Conservation (phyloP, 2,888 invertebrate species). For the Chrysolina oricalcia region DNA sequence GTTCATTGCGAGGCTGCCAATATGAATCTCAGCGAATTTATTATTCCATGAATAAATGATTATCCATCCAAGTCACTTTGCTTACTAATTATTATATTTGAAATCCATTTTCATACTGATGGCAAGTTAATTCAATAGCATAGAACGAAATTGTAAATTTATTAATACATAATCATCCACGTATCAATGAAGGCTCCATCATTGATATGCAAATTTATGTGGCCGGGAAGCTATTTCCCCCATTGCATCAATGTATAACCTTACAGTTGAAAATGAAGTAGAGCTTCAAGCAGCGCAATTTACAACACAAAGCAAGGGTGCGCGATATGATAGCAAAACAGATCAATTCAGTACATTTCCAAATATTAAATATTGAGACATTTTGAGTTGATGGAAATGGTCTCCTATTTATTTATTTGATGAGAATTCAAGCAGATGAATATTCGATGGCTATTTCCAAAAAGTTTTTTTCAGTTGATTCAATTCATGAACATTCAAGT, state of each 20-base stretch:
- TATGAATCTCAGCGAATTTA: constrained; percentile 17
- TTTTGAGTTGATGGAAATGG: no score
- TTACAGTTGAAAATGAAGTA: not conserved
- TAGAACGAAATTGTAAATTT: constrained; percentile 11
- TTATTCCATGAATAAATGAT: constrained; percentile 14
- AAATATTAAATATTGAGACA: no score
- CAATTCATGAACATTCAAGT: no score
- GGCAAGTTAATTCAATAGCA: constrained; percentile 18
- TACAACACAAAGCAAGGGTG: not conserved
- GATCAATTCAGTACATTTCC: not conserved
- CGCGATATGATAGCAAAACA: not conserved
- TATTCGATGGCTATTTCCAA: no score
- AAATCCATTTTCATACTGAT: constrained; percentile 20
- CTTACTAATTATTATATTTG: constrained; percentile 13
- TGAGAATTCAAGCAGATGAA: no score
- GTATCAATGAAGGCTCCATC: constrained; percentile 6
- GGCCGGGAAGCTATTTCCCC: constrained; percentile 8
- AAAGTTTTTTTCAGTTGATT: no score
- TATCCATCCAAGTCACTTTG: constrained; percentile 13
- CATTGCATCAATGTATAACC: not conserved
- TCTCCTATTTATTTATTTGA: no score
- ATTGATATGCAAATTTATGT: constrained; percentile 19
- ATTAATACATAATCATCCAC: constrained; percentile 7
- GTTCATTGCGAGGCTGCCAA: not conserved
- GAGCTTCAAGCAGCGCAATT: not conserved